Percentiles rank a stretch among this genome's conserved stretches.
Conservation (phyloP, 2,888 invertebrate species). For the Rotaria socialis region DNA sequence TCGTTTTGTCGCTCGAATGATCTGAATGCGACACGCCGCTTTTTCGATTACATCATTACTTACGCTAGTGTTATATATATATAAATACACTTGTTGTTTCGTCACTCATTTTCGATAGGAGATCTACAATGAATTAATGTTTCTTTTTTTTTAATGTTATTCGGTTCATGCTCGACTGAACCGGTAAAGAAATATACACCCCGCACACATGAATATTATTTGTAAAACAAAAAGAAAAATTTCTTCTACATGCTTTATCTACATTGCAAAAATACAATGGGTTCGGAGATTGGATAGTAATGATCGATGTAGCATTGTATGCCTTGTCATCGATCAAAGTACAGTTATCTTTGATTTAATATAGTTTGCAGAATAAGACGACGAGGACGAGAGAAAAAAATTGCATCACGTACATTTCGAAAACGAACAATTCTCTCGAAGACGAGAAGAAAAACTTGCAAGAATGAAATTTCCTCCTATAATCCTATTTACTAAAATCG, state of each 20-base stretch:
- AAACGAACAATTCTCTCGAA: background rate
- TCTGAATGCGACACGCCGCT: slow-evolving; percentile 11
- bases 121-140: background rate
- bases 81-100: background rate
- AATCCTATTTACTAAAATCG: background rate
- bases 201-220: background rate
- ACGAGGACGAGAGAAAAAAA: background rate
- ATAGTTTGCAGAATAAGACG: background rate
- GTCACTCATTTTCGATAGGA: slow-evolving; percentile 20
- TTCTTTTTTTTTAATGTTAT: background rate
- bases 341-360: background rate
- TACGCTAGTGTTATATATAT: background rate
- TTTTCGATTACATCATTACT: slow-evolving; percentile 26
- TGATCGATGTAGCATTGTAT: background rate
- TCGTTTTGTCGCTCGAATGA: slow-evolving; percentile 10
- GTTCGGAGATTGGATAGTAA: background rate
- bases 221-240: background rate
- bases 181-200: background rate
- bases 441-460: background rate
- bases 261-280: background rate
- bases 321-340: slow-evolving; percentile 5
- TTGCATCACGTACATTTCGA: background rate
- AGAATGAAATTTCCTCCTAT: background rate
- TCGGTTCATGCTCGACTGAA: slow-evolving; percentile 1
- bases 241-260: background rate